Evolutionary conservation across 2,113 vertebrate genomes (phyloP).

Genomic region (Perca schrenkii): DNA sequence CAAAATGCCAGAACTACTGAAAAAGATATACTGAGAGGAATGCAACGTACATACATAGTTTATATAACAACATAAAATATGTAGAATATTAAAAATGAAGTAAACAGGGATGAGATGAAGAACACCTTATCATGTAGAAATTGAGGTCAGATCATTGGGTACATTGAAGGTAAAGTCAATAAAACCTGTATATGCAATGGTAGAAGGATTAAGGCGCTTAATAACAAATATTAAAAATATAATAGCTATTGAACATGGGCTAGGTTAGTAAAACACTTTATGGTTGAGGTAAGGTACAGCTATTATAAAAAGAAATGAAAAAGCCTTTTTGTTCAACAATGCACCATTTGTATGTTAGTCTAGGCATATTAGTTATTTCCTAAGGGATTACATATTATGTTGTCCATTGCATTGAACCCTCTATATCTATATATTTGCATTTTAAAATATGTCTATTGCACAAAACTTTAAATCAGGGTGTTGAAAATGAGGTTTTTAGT

Average conservation of each 20-base stretch:
- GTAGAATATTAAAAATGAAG: too few species aligned
- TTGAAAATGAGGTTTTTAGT: slow-evolving; percentile 6
- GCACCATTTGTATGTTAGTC: background rate
- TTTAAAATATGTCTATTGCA: background rate
- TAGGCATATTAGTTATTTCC: background rate
- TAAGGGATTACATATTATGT: background rate
- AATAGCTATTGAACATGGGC: too few species aligned
- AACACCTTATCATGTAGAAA: background rate
- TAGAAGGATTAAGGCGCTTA: background rate
- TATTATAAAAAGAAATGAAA: background rate
- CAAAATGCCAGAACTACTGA: too few species aligned
- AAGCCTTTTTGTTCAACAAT: background rate
- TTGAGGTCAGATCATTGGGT: background rate
- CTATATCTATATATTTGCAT: background rate
- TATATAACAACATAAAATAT: too few species aligned
- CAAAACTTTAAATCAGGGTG: background rate
- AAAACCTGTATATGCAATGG: background rate
- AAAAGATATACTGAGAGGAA: too few species aligned
- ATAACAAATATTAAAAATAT: background rate
- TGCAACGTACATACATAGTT: too few species aligned
- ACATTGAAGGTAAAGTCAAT: background rate
- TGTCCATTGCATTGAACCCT: background rate
- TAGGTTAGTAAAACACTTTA: background rate
- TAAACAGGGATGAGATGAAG: background rate
- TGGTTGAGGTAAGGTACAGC: background rate